Evolutionary conservation across 2,113 vertebrate species (phyloP).

Genomic region (Phalacrocorax pelagicus): DNA sequence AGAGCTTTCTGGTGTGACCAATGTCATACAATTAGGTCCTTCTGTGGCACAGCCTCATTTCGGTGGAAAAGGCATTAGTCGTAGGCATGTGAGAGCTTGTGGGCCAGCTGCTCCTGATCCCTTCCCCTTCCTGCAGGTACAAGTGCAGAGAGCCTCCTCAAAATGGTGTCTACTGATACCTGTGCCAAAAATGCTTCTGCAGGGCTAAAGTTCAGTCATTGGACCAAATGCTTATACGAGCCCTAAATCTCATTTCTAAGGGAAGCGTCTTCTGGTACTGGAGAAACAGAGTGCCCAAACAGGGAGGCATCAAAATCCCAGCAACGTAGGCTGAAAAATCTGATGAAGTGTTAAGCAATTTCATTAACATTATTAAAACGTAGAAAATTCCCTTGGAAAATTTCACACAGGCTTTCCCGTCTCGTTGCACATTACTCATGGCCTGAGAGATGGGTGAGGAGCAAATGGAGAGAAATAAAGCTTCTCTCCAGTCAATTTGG

Average conservation of each 20-base stretch:
- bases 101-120: background rate
- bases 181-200: background rate
- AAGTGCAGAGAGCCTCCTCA: background rate
- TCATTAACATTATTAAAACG: slow-evolving; percentile 15
- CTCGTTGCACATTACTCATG: slow-evolving; percentile 12
- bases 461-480: slow-evolving; percentile 34
- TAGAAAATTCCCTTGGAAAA: slow-evolving; percentile 50
- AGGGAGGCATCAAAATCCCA: background rate
- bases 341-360: background rate
- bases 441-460: background rate
- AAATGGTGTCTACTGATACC: fast-evolving
- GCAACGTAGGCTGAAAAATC: background rate
- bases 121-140: background rate
- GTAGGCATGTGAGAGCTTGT: background rate
- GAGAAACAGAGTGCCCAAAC: background rate
- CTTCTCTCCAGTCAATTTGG: slow-evolving; percentile 15
- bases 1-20: background rate
- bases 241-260: background rate
- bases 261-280: background rate
- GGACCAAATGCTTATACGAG: background rate
- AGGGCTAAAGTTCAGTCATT: background rate
- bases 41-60: background rate
- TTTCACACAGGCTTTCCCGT: background rate
- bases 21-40: background rate
- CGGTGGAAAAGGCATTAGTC: background rate